These are phyloP conservation scores for Diadumene lineata DNA, from an alignment of 92 coral and sea anemone genomes.

Conservation along the genomic window DNA sequence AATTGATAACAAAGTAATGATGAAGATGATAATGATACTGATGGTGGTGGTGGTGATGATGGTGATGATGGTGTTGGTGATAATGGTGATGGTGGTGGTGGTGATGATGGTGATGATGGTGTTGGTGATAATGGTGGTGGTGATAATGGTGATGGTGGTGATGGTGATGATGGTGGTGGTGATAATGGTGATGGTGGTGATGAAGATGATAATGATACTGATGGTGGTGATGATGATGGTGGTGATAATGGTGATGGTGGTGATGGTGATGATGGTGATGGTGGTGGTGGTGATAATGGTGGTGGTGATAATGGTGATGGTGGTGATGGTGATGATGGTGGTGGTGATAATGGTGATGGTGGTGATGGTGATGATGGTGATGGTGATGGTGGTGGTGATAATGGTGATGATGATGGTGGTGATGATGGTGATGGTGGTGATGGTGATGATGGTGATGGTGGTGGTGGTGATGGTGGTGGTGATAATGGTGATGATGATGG, in stretches of 20 bases:
- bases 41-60: too few relatives aligned
- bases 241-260: background rate
- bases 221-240: background rate
- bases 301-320: background rate
- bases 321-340: background rate
- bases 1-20: too few relatives aligned
- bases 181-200: background rate
- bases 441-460: slow-evolving; percentile 8
- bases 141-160: too few relatives aligned
- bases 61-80: too few relatives aligned
- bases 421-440: slow-evolving; percentile 1
- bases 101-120: too few relatives aligned
- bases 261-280: background rate
- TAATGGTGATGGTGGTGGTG: too few relatives aligned
- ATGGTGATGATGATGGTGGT: background rate
- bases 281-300: background rate
- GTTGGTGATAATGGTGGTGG: too few relatives aligned
- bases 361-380: background rate
- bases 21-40: too few relatives aligned
- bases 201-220: background rate
- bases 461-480: slow-evolving; percentile 3
- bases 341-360: background rate
- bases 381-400: background rate
- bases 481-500: background rate
- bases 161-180: background rate